Conservation (phyloP, 2,888 invertebrate genomes). For the Anthophora plumipes region DNA sequence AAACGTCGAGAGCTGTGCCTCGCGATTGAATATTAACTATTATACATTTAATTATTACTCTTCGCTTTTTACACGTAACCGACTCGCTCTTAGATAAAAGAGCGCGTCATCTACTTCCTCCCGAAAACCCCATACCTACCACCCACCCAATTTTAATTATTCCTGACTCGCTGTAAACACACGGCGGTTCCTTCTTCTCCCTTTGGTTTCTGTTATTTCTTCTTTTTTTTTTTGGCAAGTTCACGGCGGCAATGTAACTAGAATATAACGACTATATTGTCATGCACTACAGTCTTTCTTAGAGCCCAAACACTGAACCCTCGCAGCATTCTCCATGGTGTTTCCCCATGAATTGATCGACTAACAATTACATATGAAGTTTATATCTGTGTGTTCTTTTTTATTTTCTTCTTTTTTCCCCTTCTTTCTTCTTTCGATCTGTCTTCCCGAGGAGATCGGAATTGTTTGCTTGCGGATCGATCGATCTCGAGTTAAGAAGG, state of each 20-base stretch:
- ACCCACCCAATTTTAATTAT: not conserved
- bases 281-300: conserved; percentile 81
- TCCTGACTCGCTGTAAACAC: conserved; percentile 29
- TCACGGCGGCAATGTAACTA: conserved; percentile 72
- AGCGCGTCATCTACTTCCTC: too few relatives aligned
- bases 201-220: too few relatives aligned
- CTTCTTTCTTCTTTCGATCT: not conserved
- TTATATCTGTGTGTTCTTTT: conserved; percentile 4
- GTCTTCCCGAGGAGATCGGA: not conserved
- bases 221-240: conserved; percentile 61
- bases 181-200: conserved; percentile 26
- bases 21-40: not conserved
- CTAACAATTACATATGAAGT: conserved; percentile 37
- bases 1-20: not conserved
- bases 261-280: conserved; percentile 80
- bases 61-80: not conserved
- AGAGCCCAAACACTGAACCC: conserved; percentile 68
- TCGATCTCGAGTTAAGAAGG: conserved; percentile 60
- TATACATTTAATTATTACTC: conserved; percentile 4
- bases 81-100: not conserved
- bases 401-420: not conserved
- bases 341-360: conserved; percentile 40
- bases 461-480: not conserved
- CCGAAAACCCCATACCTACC: not conserved
- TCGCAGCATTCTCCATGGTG: conserved; percentile 40